Evolutionary conservation across 1,140 invertebrate genomes (phyloP).

Genomic region (Lordiphosa stackelbergi): DNA sequence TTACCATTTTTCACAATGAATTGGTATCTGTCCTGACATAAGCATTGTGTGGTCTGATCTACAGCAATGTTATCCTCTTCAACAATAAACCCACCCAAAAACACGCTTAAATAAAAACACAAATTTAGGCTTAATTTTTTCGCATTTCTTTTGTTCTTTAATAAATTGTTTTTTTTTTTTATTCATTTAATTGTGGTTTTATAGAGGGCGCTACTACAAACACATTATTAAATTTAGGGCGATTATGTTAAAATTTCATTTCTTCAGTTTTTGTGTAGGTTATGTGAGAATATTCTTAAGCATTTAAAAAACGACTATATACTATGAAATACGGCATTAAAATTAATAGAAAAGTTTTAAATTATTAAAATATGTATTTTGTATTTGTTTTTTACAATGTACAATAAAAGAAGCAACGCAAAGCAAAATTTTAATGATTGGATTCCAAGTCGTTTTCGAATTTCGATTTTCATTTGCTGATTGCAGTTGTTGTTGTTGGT

Average conservation of each 20-base stretch:
- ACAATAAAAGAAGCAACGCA: conserved; percentile 46
- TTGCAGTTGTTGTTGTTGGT: conserved; percentile 4
- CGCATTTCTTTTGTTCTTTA: conserved; percentile 40
- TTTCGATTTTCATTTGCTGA: conserved; percentile 12
- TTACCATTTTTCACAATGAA: no score
- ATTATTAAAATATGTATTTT: conserved; percentile 28
- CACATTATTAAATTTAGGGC: conserved; percentile 57
- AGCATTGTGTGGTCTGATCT: no score
- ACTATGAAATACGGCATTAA: conserved; percentile 50
- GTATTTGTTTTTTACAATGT: conserved; percentile 43
- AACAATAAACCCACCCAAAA: no score
- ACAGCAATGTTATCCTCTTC: no score
- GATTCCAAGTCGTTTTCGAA: conserved; percentile 23
- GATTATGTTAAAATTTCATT: conserved; percentile 54
- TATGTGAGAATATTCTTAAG: conserved; percentile 71
- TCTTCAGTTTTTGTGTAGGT: conserved; percentile 43
- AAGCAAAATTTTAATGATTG: conserved; percentile 11
- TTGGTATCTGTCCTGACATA: no score
- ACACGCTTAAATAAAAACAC: conserved; percentile 11
- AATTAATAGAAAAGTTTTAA: conserved; percentile 35
- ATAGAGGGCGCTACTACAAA: conserved; percentile 51
- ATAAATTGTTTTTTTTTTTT: conserved; percentile 24
- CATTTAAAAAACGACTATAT: conserved; percentile 69
- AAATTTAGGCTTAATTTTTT: conserved; percentile 25
- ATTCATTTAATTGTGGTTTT: conserved; percentile 30